phyloP scores from a whole-genome alignment of 2,113 vertebrate species.

The Labeo catla region DNA sequence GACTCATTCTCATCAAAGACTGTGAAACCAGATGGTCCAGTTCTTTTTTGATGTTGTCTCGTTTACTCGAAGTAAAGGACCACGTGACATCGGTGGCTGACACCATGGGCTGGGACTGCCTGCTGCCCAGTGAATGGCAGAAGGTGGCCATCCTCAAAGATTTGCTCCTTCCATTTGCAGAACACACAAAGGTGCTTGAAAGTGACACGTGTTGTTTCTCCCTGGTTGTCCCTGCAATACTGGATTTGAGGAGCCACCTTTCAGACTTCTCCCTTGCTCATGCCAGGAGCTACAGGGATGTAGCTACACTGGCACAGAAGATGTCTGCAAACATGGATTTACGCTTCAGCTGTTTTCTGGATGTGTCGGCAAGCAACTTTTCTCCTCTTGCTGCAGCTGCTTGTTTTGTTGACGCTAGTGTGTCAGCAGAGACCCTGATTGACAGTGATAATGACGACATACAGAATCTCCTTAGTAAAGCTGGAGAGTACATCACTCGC shows the following conservation, averaged over 20 bases:
- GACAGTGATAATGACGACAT: constrained; percentile 31
- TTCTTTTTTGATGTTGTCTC: constrained; percentile 42
- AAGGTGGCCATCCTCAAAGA: constrained; percentile 31
- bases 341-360: constrained; percentile 32
- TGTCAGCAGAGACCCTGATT: constrained; percentile 30
- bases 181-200: constrained; percentile 47
- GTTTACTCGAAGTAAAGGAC: constrained; percentile 38
- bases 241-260: constrained; percentile 34
- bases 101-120: constrained; percentile 34
- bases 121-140: constrained; percentile 36
- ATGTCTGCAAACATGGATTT: constrained; percentile 25
- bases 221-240: constrained; percentile 42
- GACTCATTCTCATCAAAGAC: constrained; percentile 46
- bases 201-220: constrained; percentile 44
- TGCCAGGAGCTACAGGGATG: constrained; percentile 27
- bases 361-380: not conserved
- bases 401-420: constrained; percentile 46
- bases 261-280: constrained; percentile 28
- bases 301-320: constrained; percentile 39
- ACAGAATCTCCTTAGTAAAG: constrained; percentile 25
- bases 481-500: constrained; percentile 30
- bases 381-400: constrained; percentile 36
- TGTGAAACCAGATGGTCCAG: constrained; percentile 45
- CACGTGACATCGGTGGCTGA: constrained; percentile 21
- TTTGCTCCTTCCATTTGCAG: constrained; percentile 46